These are phyloP conservation scores for Saxidomus purpurata DNA, from an alignment of 1,140 invertebrate species.

Conservation along the genomic window DNA sequence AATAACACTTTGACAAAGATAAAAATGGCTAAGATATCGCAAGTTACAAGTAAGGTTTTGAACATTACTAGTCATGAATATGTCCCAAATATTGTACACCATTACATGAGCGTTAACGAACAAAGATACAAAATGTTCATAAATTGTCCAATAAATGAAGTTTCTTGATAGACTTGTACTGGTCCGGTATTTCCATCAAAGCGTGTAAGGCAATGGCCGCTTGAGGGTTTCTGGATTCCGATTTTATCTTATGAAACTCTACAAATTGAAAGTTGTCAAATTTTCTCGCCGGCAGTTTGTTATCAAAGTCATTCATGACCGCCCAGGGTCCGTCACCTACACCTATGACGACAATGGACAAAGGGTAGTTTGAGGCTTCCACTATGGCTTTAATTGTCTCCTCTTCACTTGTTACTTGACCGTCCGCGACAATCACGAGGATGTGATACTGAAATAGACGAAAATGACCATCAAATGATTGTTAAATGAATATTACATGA, in stretches of 20 bases:
- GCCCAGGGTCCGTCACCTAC: conserved; percentile 88
- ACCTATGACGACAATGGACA: conserved; percentile 88
- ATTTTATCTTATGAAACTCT: conserved; percentile 84
- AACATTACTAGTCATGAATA: too few relatives aligned
- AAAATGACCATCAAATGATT: neutral
- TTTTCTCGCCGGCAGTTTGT: conserved; percentile 86
- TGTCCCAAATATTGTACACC: too few relatives aligned
- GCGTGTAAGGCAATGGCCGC: conserved; percentile 86
- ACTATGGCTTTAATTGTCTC: conserved; percentile 87
- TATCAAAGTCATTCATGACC: conserved; percentile 87
- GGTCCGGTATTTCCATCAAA: conserved; percentile 87
- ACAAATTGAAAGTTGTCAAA: conserved; percentile 89
- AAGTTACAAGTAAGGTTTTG: too few relatives aligned
- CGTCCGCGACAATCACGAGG: conserved; percentile 87
- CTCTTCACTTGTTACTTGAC: conserved; percentile 87
- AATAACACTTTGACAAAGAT: too few relatives aligned
- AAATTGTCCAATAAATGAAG: neutral
- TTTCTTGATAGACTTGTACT: conserved; percentile 86
- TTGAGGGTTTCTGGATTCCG: conserved; percentile 81
- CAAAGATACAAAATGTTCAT: too few relatives aligned
- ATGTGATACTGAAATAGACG: conserved; percentile 85
- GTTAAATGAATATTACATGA: too few relatives aligned
- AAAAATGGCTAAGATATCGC: too few relatives aligned
- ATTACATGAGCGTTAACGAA: too few relatives aligned
- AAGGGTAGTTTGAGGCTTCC: conserved; percentile 86